A percentile compares a stretch with the other conserved stretches of the same genome.
phyloP scores from a whole-genome alignment of 2,888 invertebrate genomes.

The Acrobasis suavella region DNA sequence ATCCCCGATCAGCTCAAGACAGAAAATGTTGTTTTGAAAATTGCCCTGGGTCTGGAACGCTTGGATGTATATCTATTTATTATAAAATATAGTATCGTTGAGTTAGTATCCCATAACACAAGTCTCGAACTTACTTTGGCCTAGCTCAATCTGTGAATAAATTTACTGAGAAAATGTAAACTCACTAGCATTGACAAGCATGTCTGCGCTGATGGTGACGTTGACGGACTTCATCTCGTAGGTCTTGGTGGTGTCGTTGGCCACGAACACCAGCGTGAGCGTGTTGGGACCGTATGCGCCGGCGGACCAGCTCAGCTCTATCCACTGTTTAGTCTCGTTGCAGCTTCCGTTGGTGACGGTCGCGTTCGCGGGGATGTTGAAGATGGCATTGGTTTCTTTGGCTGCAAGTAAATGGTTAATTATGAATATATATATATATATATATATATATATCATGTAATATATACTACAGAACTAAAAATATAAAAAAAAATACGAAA shows the following conservation, averaged over 20 bases:
- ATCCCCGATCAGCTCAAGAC: no score
- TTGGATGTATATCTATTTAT: no score
- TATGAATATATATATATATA: neutral
- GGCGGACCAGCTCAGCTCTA: conserved; percentile 50
- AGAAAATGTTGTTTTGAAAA: no score
- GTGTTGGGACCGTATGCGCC: conserved; percentile 43
- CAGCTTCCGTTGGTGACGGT: conserved; percentile 54
- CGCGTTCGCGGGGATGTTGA: conserved; percentile 64
- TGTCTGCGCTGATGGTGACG: conserved; percentile 57
- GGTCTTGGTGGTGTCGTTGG: conserved; percentile 58
- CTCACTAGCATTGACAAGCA: conserved; percentile 69
- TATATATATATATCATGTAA: no score
- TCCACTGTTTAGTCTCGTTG: conserved; percentile 49
- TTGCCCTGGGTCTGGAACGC: no score
- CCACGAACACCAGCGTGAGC: conserved; percentile 53
- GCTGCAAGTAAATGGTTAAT: conserved; percentile 41
- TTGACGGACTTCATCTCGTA: conserved; percentile 57
- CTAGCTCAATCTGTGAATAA: no score
- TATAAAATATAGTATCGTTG: no score
- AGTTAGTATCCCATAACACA: no score
- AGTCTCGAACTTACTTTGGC: no score
- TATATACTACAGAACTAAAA: no score
- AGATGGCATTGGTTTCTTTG: conserved; percentile 38
- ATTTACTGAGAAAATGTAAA: conserved; percentile 32
- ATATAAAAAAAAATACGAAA: no score